These are phyloP conservation scores for Sebastes melanostomus DNA, from an alignment of 2,797 vertebrate genomes.

Conservation along the genomic window DNA sequence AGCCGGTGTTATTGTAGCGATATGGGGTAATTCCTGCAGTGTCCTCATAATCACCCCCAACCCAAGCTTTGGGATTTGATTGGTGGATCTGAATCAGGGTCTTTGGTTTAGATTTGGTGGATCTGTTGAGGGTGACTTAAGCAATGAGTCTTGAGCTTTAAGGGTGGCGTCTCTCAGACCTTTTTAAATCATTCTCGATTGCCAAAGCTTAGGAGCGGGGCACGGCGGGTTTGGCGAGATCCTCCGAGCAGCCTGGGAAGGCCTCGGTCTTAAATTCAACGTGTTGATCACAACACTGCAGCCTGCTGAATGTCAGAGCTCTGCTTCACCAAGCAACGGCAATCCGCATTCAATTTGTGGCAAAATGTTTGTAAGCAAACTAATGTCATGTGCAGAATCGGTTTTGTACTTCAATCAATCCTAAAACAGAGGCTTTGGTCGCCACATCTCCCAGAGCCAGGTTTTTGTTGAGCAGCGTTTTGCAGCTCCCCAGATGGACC, in stretches of 20 bases:
- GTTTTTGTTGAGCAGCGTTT: slow-evolving; percentile 59
- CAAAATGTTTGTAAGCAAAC: slow-evolving; percentile 72
- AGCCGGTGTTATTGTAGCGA: slow-evolving; percentile 41
- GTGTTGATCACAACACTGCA: slow-evolving; percentile 19
- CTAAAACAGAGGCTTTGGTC: slow-evolving; percentile 61
- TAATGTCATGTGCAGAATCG: slow-evolving; percentile 56
- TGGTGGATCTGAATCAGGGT: slow-evolving; percentile 50
- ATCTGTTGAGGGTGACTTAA: slow-evolving; percentile 56
- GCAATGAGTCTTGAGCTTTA: slow-evolving; percentile 56
- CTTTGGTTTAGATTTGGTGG: slow-evolving; percentile 56
- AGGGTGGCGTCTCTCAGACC: slow-evolving; percentile 58
- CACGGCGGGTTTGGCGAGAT: slow-evolving; percentile 58
- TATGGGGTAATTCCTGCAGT: slow-evolving; percentile 32
- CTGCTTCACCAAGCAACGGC: slow-evolving; percentile 50
- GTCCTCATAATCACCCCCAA: slow-evolving; percentile 60
- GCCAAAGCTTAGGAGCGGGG: slow-evolving; percentile 53
- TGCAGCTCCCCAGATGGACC: slow-evolving; percentile 67
- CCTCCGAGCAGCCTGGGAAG: slow-evolving; percentile 35
- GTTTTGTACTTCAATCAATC: slow-evolving; percentile 71
- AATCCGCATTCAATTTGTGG: slow-evolving; percentile 64
- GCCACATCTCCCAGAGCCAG: slow-evolving; percentile 62
- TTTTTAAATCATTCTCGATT: slow-evolving; percentile 69
- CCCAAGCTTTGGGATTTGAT: slow-evolving; percentile 35
- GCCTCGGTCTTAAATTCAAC: slow-evolving; percentile 27
- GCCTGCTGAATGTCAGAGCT: slow-evolving; percentile 50